phyloP scores from a whole-genome alignment of 2,797 vertebrate species.

The Eidolon dupreanum region DNA sequence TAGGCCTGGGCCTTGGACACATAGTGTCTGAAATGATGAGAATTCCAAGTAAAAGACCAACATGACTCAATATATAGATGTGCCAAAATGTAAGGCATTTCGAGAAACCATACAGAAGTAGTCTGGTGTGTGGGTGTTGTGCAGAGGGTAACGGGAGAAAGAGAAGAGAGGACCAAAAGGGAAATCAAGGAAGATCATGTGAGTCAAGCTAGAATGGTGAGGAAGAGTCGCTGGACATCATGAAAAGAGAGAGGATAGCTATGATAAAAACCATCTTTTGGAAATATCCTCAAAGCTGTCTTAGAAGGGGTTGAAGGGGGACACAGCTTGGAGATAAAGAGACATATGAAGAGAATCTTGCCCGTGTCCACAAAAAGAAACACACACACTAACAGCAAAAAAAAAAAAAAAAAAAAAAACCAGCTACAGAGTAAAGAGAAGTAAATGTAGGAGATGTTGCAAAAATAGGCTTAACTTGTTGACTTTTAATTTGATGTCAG shows the following conservation, averaged over 20 bases:
- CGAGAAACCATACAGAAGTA: background rate
- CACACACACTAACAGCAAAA: background rate
- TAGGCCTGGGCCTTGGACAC: background rate
- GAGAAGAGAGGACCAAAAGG: background rate
- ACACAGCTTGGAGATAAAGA: background rate
- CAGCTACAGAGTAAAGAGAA: background rate
- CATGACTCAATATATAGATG: background rate
- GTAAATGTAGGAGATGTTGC: background rate
- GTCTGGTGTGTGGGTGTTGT: fast-evolving
- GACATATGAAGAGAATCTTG: background rate
- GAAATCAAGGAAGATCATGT: background rate
- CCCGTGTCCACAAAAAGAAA: background rate
- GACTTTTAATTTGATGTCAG: background rate
- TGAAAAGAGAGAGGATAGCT: background rate
- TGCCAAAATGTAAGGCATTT: background rate
- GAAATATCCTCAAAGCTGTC: background rate
- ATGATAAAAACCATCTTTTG: background rate
- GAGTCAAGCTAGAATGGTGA: background rate
- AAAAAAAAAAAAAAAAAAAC: background rate
- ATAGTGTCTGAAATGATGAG: background rate
- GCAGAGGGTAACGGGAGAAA: fast-evolving
- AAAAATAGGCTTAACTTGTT: background rate
- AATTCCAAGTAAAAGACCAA: background rate
- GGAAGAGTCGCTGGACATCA: background rate
- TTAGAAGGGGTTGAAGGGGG: background rate